A percentile compares a stretch with the other conserved stretches of the same genome.
Evolutionary conservation across 2,113 vertebrate genomes (phyloP).

Genomic region (Oryzias woworae): DNA sequence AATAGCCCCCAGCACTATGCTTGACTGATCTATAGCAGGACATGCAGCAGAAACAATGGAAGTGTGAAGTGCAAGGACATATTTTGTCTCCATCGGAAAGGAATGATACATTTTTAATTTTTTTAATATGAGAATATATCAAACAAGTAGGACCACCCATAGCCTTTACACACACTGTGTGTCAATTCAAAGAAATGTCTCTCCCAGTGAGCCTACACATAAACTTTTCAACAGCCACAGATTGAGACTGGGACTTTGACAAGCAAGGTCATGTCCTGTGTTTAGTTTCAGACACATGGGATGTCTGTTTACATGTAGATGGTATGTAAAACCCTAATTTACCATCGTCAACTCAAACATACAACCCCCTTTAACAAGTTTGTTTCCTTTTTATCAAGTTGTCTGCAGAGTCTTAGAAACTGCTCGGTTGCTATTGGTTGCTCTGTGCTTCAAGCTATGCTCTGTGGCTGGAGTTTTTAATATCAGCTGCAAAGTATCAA

Average conservation of each 20-base stretch:
- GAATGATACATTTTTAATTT: conserved; percentile 4
- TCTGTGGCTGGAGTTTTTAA: neutral
- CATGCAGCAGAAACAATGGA: conserved; percentile 1
- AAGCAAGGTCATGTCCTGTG: conserved; percentile 12
- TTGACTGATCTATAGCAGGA: conserved; percentile 3
- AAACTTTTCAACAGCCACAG: conserved; percentile 24
- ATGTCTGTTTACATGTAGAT: conserved; percentile 42
- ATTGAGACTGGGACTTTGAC: conserved; percentile 30
- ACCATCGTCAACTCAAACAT: conserved; percentile 18
- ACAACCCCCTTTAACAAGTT: conserved; percentile 14
- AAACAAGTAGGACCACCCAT: conserved; percentile 58
- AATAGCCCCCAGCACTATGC: conserved; percentile 11
- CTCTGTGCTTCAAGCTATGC: conserved; percentile 9
- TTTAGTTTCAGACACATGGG: conserved; percentile 23
- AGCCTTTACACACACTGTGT: conserved; percentile 32
- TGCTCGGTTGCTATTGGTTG: conserved; percentile 8
- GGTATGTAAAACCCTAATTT: conserved; percentile 25
- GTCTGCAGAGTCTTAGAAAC: conserved; percentile 10
- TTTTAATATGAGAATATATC: conserved; percentile 1
- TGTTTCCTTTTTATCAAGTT: conserved; percentile 10
- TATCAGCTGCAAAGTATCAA: conserved; percentile 18
- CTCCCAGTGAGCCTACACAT: conserved; percentile 24
- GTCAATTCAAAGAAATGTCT: conserved; percentile 36
- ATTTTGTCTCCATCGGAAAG: conserved; percentile 2
- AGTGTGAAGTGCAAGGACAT: conserved; percentile 8